Base-by-base conservation (phyloP, 2,797 vertebrate genomes). In the Falco naumanni region DNA sequence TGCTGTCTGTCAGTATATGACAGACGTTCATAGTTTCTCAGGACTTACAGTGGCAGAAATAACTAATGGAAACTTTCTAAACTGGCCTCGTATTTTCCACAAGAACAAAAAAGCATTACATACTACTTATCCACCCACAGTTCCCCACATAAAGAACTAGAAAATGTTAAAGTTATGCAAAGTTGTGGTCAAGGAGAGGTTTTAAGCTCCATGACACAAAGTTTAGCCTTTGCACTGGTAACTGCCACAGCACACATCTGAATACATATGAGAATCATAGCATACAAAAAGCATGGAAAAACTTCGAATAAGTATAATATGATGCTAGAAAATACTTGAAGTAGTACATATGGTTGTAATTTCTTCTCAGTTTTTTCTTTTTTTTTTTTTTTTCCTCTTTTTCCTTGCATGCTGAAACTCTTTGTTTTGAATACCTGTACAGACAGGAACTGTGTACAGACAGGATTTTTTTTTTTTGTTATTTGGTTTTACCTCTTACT, bases 331-430 rank as follows among this genome's bases (percentile, higher is more conserved):
- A 74, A 17, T 43, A 47, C 20, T 83, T 77, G 22, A 88, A 79
- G 33, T 18, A 61, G 28, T 31, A n/a, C 25, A 61, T 81, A 24
- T 90, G 33, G 8, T 53, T 33, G 11, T 31, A 86, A 77, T 56
- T 0, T n/a, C 2, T n/a, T 17, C 24, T 41, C 13, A 41, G 41
- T 41, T 41, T 15, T 41, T 41, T 41, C 6, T 13, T 39, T 12
- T n/a, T 13, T 33, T 33, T 14, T 26, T 47, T 13, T 53, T 47
- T 11, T 31, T 22, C 19, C 5, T 31, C 13, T 45, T 19, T 29
- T 26, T 9, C 2, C 16, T 65, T 93, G 4, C 5, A 11, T 43
- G 3, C 16, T 71, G 41, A 56, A 90, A 56, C 8, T 5, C 5
- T 87, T 65, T 60, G 9, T 25, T 60, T 83, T 81, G 16, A 56